Evolutionary conservation across 2,113 vertebrate genomes (phyloP), one percentile per base, ranked within the genome.

Genomic region (Daphoenositta chrysoptera): DNA sequence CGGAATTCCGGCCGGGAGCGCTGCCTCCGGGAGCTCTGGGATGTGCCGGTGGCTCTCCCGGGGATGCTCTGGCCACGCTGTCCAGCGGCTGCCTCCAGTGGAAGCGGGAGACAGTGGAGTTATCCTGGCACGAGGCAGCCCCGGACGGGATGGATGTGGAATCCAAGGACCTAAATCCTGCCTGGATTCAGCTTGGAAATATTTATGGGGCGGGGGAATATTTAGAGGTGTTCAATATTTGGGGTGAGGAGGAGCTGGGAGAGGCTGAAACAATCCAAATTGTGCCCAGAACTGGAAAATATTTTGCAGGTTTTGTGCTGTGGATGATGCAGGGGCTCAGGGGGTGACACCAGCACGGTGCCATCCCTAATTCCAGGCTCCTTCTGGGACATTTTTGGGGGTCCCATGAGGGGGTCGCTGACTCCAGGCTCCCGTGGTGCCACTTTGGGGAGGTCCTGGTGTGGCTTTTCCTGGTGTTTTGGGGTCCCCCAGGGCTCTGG

Each of bases 261-360:
- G 17, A 48, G 39, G 66, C 11, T 2, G 11, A 23, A 9, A 16
- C n/a, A 6, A 37, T 5, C 6, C 0, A n/a, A 66, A 37, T 45
- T 4, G 0, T 24, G 39, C n/a, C 24, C 48, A 13, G 42, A 81
- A 53, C 2, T 3, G 19, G 73, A 14, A 50, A 83, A 56, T 28
- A 23, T 61, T 94, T 79, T 21, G 27, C 7, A 1, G n/a, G n/a
- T 83, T 11, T 54, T 27, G 24, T 48, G 70, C 10, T 20, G 0
- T 24, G 20, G 13, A 30, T 0, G 1, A 4, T 20, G 42, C 4
- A 6, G 3, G 44, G 9, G 21, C 9, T 35, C 22, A 1, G 53
- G 48, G 27, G 20, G 30, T 16, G 53, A 3, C 1, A 2, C 15
- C 8, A 2, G 6, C 33, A 19, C 3, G 9, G 6, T 35, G 37